Base-by-base conservation (phyloP, 2,113 vertebrate species). In the Burhinus bistriatus region DNA sequence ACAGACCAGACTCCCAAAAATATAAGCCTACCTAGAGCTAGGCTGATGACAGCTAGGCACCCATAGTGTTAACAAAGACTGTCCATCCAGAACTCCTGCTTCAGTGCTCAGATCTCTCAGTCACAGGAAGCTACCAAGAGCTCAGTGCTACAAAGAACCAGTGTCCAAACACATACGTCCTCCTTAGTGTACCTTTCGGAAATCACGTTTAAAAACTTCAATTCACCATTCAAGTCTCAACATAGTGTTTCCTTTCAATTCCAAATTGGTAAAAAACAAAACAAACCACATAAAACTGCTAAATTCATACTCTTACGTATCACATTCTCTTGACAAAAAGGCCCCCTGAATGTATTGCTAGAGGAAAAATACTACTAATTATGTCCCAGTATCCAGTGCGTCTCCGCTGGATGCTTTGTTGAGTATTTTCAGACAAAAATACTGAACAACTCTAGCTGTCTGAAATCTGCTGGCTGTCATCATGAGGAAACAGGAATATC, bases 111-210 rank as follows among this genome's bases (percentile, higher is more conserved):
- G 29, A n/a, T 40, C 64, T 69, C 30, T 8, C 54, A 78, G 42
- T 54, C 38, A 47, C 55, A 40, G 44, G 45, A 64, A 83, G 21
- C 17, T 66, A 8, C 38, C 20, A 52, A 76, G 21, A 2, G 6
- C 20, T 44, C 25, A 29, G 54, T 17, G 29, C 52, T 40, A 15
- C 55, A 34, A 80, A 44, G 12, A 92, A 22, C 6, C 40, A 25
- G 11, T 7, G 8, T 23, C 47, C 47, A 47, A 69, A 81, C 7
- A 38, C 2, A 4, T 3, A 5, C 0, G 1, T 2, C 15, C 13
- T 49, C 49, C 23, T 92, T 5, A 11, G 11, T 3, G 5, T 23
- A 29, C n/a, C 25, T 83, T 85, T 29, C 12, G 34, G 21, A 42
- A 83, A 32, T 27, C 62, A 61, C 12, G 47, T 71, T 57, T 59